Evolutionary conservation across 2,113 vertebrate species (phyloP).

Genomic region (Dicaeum eximium): DNA sequence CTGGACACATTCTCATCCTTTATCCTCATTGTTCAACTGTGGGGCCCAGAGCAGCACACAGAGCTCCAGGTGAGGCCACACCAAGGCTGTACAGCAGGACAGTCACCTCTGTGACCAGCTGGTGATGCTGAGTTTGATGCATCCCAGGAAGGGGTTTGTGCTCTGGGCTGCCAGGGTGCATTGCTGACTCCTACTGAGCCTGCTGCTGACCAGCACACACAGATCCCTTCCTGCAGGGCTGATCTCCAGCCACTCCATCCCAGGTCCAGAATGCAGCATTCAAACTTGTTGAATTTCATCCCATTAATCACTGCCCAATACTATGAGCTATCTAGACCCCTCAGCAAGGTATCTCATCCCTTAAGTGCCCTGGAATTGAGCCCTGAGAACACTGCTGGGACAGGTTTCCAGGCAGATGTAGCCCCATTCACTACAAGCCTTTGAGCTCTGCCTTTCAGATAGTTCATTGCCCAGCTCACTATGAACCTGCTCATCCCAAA

Average conservation of each 20-base stretch:
- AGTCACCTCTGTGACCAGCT: accelerated
- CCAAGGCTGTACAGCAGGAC: accelerated
- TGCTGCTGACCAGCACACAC: neutral
- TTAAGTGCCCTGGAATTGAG: neutral
- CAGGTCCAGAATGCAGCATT: neutral
- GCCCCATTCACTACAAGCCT: neutral
- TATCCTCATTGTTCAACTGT: neutral
- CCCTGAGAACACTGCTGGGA: neutral
- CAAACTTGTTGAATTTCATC: neutral
- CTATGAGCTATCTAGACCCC: neutral
- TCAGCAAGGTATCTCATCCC: neutral
- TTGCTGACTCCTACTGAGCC: neutral
- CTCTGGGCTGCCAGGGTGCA: neutral
- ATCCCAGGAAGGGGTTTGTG: neutral
- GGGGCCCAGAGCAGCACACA: neutral
- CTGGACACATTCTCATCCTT: neutral
- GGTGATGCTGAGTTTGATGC: neutral
- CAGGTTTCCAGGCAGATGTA: neutral
- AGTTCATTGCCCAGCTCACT: neutral
- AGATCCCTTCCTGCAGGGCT: neutral
- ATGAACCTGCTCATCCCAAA: neutral
- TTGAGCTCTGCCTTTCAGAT: neutral
- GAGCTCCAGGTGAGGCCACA: neutral
- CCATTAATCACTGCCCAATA: neutral
- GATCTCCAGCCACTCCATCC: neutral